These are phyloP conservation scores for Pseudochirops cupreus DNA, from an alignment of 2,797 vertebrate genomes.

Conservation along the genomic window DNA sequence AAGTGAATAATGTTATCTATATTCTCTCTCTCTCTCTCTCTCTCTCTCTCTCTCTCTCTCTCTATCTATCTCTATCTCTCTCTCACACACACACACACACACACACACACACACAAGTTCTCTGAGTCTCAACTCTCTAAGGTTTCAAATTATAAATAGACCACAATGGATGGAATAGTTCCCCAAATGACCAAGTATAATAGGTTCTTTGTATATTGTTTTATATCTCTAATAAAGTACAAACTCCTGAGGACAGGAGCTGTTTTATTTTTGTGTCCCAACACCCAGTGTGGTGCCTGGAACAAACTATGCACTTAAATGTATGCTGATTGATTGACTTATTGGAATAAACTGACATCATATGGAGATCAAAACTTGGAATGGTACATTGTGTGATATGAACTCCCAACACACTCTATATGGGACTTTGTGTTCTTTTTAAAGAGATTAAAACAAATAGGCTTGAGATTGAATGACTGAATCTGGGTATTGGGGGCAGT, in stretches of 20 bases:
- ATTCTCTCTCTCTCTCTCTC: not conserved
- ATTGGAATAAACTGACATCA: not conserved
- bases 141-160: not conserved
- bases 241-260: not conserved
- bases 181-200: not conserved
- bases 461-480: not conserved
- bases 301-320: not conserved
- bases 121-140: not conserved
- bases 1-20: not conserved
- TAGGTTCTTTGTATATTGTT: not conserved
- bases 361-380: not conserved
- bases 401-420: not conserved
- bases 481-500: not conserved
- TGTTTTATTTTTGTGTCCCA: not conserved
- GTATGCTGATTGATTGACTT: not conserved
- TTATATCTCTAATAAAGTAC: not conserved
- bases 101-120: not conserved
- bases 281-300: not conserved
- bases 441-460: not conserved
- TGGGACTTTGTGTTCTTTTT: not conserved
- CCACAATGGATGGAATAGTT: not conserved
- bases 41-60: too few species aligned
- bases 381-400: not conserved
- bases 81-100: too few species aligned
- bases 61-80: too few species aligned